phyloP scores from a whole-genome alignment of 37 sponge, comb jelly and placozoan genomes.

The Beroe ovata region DNA sequence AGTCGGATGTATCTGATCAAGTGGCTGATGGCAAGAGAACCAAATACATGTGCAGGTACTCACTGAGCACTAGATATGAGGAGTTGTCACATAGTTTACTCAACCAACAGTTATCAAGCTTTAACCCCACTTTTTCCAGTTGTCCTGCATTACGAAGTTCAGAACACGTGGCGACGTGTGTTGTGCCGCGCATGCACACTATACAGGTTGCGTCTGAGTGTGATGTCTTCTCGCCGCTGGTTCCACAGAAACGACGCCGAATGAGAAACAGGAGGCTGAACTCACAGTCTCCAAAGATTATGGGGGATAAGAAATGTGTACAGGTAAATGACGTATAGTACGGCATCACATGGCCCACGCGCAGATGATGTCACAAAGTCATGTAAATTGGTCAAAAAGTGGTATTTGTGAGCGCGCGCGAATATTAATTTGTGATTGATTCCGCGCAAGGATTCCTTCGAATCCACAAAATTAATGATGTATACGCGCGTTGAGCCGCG shows the following conservation, averaged over 20 bases:
- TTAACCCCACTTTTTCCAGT: too few species aligned
- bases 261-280: background rate
- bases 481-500: too few species aligned
- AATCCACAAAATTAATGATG: too few species aligned
- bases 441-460: background rate
- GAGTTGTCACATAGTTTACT: too few species aligned
- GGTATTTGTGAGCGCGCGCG: background rate
- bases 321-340: too few species aligned
- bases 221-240: conserved; percentile 26
- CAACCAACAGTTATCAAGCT: too few species aligned
- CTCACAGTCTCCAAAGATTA: conserved; percentile 48
- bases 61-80: too few species aligned
- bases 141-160: conserved; percentile 45
- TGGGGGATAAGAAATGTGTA: conserved; percentile 29
- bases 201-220: conserved; percentile 34
- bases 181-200: conserved; percentile 17
- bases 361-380: too few species aligned
- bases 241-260: background rate
- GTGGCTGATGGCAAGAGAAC: background rate
- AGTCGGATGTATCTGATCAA: conserved; percentile 26
- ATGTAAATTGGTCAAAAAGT: background rate
- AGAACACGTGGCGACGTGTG: conserved; percentile 42
- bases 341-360: too few species aligned
- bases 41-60: conserved; percentile 4
- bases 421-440: background rate